These are phyloP conservation scores for Parasteatoda lunata DNA, from an alignment of 2,888 invertebrate species.

Conservation along the genomic window DNA sequence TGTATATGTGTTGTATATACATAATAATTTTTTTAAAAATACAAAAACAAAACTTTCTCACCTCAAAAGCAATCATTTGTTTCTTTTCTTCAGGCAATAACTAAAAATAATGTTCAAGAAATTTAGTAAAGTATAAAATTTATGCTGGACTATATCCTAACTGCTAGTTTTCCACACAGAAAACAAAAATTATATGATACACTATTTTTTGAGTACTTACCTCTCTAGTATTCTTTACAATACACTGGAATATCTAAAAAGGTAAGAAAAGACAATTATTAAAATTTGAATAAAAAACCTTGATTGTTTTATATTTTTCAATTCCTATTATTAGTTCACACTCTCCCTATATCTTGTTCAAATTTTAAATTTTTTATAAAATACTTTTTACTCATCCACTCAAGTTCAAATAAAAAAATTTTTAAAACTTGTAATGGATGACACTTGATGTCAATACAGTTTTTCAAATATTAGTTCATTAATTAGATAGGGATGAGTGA, in stretches of 20 bases:
- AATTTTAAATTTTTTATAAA: no score
- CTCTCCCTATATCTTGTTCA: no score
- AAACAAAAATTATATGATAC: neutral
- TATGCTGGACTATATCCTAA: neutral
- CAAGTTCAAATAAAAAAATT: no score
- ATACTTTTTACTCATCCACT: no score
- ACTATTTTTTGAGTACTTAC: conserved; percentile 3
- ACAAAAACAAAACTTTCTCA: neutral
- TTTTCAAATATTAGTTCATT: no score
- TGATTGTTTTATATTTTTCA: neutral
- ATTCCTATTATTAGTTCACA: neutral
- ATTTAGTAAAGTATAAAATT: neutral
- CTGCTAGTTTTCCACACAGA: neutral
- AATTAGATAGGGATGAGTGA: no score
- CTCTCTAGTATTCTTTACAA: conserved; percentile 23
- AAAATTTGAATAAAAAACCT: neutral
- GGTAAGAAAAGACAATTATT: neutral
- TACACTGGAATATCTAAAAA: conserved; percentile 53
- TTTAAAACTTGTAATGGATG: no score
- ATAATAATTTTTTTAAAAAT: no score
- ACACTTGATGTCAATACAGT: no score
- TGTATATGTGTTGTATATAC: no score
- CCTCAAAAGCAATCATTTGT: conserved; percentile 53
- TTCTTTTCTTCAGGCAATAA: conserved; percentile 38
- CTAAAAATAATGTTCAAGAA: conserved; percentile 16